These are phyloP conservation scores for Cotesia chilonis DNA, from an alignment of 1,140 invertebrate species.

Conservation along the genomic window DNA sequence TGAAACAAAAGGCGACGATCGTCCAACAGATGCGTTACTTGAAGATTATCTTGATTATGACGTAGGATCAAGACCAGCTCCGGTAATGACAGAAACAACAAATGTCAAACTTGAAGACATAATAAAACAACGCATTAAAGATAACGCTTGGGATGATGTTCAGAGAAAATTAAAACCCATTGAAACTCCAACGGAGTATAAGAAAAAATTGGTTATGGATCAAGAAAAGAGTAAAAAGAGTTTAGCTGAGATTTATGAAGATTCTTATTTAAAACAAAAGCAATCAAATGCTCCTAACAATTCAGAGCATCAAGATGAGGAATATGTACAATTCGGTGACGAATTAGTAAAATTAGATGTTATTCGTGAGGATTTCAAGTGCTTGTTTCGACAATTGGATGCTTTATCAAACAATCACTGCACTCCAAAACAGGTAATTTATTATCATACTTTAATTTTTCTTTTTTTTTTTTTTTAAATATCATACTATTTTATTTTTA, in stretches of 20 bases:
- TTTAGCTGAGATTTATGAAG: constrained; percentile 94
- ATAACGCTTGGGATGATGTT: constrained; percentile 96
- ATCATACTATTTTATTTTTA: constrained; percentile 1
- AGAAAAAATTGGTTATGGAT: constrained; percentile 89
- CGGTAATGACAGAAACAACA: constrained; percentile 90
- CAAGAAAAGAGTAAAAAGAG: constrained; percentile 96
- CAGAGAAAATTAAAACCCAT: constrained; percentile 87
- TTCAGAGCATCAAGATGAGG: constrained; percentile 66
- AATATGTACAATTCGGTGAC: constrained; percentile 75
- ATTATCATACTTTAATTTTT: constrained; percentile 27
- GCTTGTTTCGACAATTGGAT: constrained; percentile 88
- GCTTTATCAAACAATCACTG: constrained; percentile 94
- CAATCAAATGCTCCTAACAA: constrained; percentile 71
- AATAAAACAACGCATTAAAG: constrained; percentile 90
- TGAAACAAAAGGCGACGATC: constrained; percentile 78
- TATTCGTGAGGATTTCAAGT: constrained; percentile 79
- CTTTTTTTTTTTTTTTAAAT: neutral
- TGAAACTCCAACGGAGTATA: constrained; percentile 85
- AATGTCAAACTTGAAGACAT: constrained; percentile 89
- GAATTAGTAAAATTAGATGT: constrained; percentile 77
- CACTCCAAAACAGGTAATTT: constrained; percentile 81
- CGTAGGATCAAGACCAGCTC: constrained; percentile 81
- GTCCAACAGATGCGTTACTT: constrained; percentile 92
- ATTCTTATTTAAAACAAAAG: constrained; percentile 87
- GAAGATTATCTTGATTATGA: constrained; percentile 94